phyloP scores from a whole-genome alignment of 2,113 vertebrate species.

The Xenus cinereus region DNA sequence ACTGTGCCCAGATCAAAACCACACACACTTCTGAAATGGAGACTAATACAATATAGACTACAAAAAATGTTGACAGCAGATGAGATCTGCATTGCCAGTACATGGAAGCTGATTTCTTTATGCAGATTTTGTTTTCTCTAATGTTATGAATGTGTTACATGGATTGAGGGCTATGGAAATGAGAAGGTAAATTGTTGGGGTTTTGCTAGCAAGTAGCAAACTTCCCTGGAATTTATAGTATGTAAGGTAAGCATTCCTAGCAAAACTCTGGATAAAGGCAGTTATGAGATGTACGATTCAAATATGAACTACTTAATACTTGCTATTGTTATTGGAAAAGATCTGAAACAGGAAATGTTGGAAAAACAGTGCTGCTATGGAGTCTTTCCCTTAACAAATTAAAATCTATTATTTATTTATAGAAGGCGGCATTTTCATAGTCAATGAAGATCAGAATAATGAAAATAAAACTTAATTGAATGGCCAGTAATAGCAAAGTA shows the following conservation, averaged over 20 bases:
- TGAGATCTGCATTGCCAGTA: neutral
- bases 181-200: neutral
- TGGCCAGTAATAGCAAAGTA: neutral
- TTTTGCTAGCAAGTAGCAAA: constrained; percentile 14
- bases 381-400: neutral
- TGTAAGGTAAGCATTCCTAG: constrained; percentile 24
- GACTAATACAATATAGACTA: neutral
- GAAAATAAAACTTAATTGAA: neutral
- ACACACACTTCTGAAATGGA: neutral
- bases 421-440: neutral
- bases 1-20: neutral
- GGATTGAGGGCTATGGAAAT: neutral
- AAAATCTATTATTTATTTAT: neutral
- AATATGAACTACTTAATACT: neutral
- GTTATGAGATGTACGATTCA: neutral
- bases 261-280: neutral
- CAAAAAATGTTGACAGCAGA: neutral
- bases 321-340: constrained; percentile 18
- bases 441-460: neutral
- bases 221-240: constrained; percentile 35
- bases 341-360: neutral
- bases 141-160: neutral
- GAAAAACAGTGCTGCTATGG: neutral
- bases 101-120: neutral
- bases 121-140: neutral